Conservation (phyloP, 2,797 vertebrate species). For the Varecia variegata region DNA sequence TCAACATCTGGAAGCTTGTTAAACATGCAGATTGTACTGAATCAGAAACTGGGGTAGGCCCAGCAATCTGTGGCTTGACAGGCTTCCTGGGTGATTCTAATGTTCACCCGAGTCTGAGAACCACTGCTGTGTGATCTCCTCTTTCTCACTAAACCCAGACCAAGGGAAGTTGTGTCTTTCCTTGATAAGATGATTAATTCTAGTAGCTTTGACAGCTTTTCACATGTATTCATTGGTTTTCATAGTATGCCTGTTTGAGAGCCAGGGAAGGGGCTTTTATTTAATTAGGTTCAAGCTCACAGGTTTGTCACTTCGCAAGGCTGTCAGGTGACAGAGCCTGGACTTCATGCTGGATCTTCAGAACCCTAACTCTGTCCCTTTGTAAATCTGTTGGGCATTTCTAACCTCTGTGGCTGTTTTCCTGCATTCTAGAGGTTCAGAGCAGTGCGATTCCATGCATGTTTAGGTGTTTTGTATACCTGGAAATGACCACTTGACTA, state of each 20-base stretch:
- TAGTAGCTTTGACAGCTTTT: not conserved
- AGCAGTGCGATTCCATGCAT: not conserved
- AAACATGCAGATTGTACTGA: not conserved
- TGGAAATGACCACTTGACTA: not conserved
- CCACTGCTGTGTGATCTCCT: accelerated
- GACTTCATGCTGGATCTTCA: not conserved
- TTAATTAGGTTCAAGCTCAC: not conserved
- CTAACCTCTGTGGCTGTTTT: not conserved
- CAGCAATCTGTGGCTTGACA: not conserved
- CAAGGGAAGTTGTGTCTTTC: no score
- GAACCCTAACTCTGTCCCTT: not conserved
- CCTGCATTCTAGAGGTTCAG: not conserved
- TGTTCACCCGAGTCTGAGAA: accelerated
- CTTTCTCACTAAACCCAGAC: not conserved
- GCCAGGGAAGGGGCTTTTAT: not conserved
- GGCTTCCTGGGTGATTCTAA: not conserved
- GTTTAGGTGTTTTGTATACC: not conserved
- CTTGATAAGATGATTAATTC: not conserved
- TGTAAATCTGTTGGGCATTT: not conserved
- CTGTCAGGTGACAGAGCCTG: not conserved
- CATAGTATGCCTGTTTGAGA: not conserved
- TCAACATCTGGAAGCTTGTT: not conserved
- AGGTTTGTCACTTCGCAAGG: not conserved
- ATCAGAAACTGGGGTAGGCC: not conserved
- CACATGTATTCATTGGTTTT: not conserved